Conservation (phyloP, 2,113 vertebrate genomes). For the Archilochus colubris region DNA sequence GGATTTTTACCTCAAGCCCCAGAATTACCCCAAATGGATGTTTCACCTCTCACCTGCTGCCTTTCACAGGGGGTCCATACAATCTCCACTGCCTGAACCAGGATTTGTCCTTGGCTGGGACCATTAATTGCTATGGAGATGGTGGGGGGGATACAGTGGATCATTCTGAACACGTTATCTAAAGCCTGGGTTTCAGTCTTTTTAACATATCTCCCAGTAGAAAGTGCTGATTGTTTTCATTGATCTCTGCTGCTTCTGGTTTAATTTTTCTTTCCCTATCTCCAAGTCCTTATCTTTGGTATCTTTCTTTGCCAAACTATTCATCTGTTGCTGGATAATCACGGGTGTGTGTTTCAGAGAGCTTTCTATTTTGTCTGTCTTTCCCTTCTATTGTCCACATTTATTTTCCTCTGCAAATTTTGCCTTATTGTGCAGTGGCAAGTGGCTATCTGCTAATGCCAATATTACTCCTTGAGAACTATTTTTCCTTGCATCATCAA, state of each 20-base stretch:
- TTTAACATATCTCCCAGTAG: constrained; percentile 25
- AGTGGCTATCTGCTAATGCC: constrained; percentile 38
- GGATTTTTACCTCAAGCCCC: neutral
- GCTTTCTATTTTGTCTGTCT: neutral
- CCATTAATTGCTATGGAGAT: neutral
- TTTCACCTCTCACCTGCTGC: neutral
- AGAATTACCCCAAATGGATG: neutral
- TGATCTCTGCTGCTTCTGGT: constrained; percentile 29
- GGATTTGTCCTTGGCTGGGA: neutral
- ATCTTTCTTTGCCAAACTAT: constrained; percentile 24
- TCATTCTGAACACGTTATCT: neutral
- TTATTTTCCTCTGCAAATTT: neutral
- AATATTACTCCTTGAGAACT: constrained; percentile 32
- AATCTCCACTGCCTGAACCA: neutral
- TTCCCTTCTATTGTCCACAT: neutral
- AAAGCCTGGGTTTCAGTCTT: neutral
- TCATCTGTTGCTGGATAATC: constrained; percentile 1
- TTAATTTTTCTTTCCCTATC: constrained; percentile 47
- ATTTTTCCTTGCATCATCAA: constrained; percentile 48
- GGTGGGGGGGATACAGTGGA: neutral
- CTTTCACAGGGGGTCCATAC: accelerated
- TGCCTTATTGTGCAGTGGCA: neutral
- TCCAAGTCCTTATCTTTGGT: neutral
- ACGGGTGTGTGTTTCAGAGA: neutral
- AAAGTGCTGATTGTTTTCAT: constrained; percentile 40